Percentiles rank a stretch among this genome's conserved stretches.
These are phyloP conservation scores for Phalloptychus januarius DNA, from an alignment of 2,797 vertebrate genomes.

Conservation along the genomic window DNA sequence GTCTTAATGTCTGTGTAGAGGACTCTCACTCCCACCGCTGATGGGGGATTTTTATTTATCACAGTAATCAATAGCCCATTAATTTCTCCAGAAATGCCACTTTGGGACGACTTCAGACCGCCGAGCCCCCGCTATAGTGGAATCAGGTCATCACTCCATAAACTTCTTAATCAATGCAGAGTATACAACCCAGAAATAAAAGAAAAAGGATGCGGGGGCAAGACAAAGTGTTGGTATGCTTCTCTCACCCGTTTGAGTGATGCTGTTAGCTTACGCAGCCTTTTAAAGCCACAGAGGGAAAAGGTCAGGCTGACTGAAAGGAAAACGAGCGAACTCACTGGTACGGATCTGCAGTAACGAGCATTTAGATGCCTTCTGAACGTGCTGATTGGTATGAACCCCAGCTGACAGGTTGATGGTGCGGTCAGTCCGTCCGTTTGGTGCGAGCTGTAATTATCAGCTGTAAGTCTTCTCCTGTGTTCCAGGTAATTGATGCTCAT, in stretches of 20 bases:
- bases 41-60: conserved; percentile 52
- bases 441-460: conserved; percentile 80
- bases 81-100: conserved; percentile 57
- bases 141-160: conserved; percentile 55
- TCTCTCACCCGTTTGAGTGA: conserved; percentile 11
- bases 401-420: conserved; percentile 65
- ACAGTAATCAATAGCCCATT: conserved; percentile 50
- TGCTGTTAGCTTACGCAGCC: conserved; percentile 45
- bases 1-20: conserved; percentile 26
- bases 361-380: conserved; percentile 47
- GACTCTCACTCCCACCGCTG: conserved; percentile 28
- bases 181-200: conserved; percentile 17
- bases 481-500: conserved; percentile 84
- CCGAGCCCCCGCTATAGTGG: conserved; percentile 19
- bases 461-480: conserved; percentile 72
- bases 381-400: conserved; percentile 64
- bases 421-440: conserved; percentile 62
- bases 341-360: conserved; percentile 50
- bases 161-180: conserved; percentile 44
- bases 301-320: conserved; percentile 72
- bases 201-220: conserved; percentile 1
- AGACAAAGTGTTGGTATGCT: conserved; percentile 13
- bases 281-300: conserved; percentile 64
- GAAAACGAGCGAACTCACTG: conserved; percentile 45
- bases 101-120: conserved; percentile 41